Percentiles rank a stretch among this genome's conserved stretches.
Conservation (phyloP, 1,140 invertebrate genomes). For the Thaumetopoea pityocampa region DNA sequence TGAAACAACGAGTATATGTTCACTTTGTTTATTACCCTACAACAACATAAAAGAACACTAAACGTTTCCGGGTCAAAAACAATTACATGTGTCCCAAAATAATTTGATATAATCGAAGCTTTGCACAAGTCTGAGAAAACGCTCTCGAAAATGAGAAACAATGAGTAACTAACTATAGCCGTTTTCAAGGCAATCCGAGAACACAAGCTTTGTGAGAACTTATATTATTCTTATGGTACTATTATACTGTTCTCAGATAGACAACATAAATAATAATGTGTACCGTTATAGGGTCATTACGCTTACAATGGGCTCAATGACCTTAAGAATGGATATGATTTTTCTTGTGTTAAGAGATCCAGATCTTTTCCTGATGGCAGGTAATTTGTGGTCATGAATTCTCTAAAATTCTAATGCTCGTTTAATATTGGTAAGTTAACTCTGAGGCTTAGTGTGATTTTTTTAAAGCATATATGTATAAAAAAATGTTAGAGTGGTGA, state of each 20-base stretch:
- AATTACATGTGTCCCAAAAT: conserved; percentile 2
- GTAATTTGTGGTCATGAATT: too few species aligned
- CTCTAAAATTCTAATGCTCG: too few species aligned
- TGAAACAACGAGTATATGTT: too few species aligned
- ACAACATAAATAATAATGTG: conserved; percentile 74
- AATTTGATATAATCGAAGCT: conserved; percentile 27
- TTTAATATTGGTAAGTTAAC: too few species aligned
- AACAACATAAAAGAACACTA: too few species aligned
- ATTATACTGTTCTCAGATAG: conserved; percentile 69
- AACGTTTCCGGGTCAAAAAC: neutral
- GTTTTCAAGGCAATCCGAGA: conserved; percentile 52
- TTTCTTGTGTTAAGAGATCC: too few species aligned
- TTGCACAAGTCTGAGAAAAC: conserved; percentile 32
- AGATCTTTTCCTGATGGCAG: too few species aligned
- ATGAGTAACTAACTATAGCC: conserved; percentile 51
- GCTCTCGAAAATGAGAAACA: conserved; percentile 48
- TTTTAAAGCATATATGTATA: too few species aligned
- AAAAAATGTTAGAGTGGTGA: too few species aligned
- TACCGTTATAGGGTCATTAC: conserved; percentile 68
- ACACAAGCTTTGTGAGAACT: conserved; percentile 65
- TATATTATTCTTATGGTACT: conserved; percentile 71
- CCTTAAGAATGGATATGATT: too few species aligned
- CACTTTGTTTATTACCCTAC: too few species aligned
- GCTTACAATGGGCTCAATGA: conserved; percentile 50
- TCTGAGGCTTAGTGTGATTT: too few species aligned